Evolutionary conservation across 2,797 vertebrate species (phyloP), one percentile per base, ranked within the genome.

Genomic region (Gobio occitaniae): DNA sequence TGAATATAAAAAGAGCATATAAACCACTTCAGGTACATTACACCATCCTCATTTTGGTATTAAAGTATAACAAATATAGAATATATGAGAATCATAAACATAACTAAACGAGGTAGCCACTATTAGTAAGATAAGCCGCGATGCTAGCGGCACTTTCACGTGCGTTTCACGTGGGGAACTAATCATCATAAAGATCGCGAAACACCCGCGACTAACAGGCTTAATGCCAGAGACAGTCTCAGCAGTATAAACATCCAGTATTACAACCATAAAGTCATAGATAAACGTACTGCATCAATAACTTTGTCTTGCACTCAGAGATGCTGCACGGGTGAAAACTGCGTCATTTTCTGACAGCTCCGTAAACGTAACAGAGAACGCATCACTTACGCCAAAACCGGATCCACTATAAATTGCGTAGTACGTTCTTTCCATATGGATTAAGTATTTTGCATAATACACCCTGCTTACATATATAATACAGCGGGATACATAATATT

Each of bases 241-340:
- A 3, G 44, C 70, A 72, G n/a, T 72, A 25, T 72, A 72, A 72
- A 48, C n/a, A 15, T 71, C 68, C 29, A n/a, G 68, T n/a, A 44
- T 47, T 70, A 44, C 38, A 44, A 21, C 41, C 36, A 21, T 19
- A 68, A 44, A 44, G 68, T 70, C 68, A 70, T 9, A 12, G 44
- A 44, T n/a, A n/a, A 47, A 70, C 68, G n/a, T 44, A 44, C 38
- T 44, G n/a, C 1, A 4, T 70, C 19, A 44, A 6, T 44, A 69
- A 19, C 66, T 69, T 69, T 69, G 0, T 10, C 32, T 16, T 38
- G 29, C 65, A 68, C 6, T 41, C 47, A 48, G 47, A 48, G 47
- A 48, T 2, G 10, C 47, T 38, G 36, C 36, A 38, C 36, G 4
- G 36, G 36, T 48, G 11, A 4, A 48, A 48, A 48, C 25, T 48